These are phyloP conservation scores for Limanda limanda DNA, from an alignment of 2,113 vertebrate species.

Conservation along the genomic window DNA sequence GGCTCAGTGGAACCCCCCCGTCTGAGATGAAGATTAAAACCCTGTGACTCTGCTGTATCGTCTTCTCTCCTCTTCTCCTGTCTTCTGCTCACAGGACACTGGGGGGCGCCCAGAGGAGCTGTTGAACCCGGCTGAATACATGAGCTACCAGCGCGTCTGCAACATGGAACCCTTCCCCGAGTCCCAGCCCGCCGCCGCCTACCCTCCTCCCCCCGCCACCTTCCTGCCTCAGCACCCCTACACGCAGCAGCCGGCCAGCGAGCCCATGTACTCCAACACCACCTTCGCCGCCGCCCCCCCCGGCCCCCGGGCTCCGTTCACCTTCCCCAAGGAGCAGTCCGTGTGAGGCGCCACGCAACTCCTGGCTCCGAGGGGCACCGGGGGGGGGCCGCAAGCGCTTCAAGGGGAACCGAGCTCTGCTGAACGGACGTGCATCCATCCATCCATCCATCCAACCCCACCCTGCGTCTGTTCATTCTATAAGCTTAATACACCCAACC, in stretches of 20 bases:
- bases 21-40: neutral
- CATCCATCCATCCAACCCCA: conserved; percentile 3
- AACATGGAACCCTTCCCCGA: conserved; percentile 80
- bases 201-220: conserved; percentile 74
- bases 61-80: neutral
- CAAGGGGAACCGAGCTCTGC: conserved; percentile 40
- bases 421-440: conserved; percentile 40
- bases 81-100: conserved; percentile 83
- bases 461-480: conserved; percentile 34
- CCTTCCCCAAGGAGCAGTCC: conserved; percentile 90
- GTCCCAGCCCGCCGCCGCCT: conserved; percentile 74
- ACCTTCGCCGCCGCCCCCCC: conserved; percentile 82
- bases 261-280: conserved; percentile 85
- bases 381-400: conserved; percentile 38
- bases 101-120: conserved; percentile 83
- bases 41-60: conserved; percentile 29
- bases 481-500: conserved; percentile 39
- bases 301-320: conserved; percentile 82
- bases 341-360: conserved; percentile 73
- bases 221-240: conserved; percentile 85
- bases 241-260: conserved; percentile 70
- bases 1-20: neutral
- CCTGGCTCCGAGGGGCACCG: conserved; percentile 21
- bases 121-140: conserved; percentile 85
- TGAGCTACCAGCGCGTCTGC: conserved; percentile 81